phyloP scores from a whole-genome alignment of 2,888 invertebrate genomes.

The Andrena marginata region DNA sequence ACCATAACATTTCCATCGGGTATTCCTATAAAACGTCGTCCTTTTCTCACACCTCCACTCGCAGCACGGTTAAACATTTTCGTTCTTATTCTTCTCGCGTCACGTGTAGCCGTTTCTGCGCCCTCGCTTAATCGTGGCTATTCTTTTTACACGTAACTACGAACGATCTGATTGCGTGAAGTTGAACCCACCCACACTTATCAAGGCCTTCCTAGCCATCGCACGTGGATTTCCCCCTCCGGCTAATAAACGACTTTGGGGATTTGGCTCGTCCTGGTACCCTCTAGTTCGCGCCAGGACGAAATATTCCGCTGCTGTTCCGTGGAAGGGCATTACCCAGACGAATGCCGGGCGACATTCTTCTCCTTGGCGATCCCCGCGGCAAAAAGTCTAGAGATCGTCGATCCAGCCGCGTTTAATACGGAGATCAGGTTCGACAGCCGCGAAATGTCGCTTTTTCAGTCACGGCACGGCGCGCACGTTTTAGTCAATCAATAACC shows the following conservation, averaged over 20 bases:
- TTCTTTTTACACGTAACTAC: constrained; percentile 11
- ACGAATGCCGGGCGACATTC: constrained; percentile 43
- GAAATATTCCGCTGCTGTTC: constrained; percentile 50
- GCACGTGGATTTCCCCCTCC: constrained; percentile 41
- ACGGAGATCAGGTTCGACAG: constrained; percentile 19
- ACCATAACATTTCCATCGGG: too few species aligned
- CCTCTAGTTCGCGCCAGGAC: constrained; percentile 34
- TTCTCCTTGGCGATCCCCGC: constrained; percentile 22
- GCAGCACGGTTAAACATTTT: too few species aligned
- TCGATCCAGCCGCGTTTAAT: constrained; percentile 29
- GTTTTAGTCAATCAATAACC: constrained; percentile 25
- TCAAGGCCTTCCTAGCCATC: constrained; percentile 49
- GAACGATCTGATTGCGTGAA: constrained; percentile 17
- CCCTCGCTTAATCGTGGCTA: not conserved
- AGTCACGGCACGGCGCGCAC: not conserved
- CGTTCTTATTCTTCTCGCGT: not conserved
- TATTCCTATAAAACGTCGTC: too few species aligned
- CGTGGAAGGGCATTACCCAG: constrained; percentile 49
- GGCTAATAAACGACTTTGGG: constrained; percentile 71
- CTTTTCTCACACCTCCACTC: not conserved
- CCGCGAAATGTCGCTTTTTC: constrained; percentile 28
- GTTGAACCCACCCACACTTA: constrained; percentile 35
- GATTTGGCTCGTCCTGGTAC: constrained; percentile 61
- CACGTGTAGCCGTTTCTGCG: too few species aligned
- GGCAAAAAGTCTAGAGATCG: constrained; percentile 22